Conservation (phyloP, 2,113 vertebrate species). For the Globicephala melas region DNA sequence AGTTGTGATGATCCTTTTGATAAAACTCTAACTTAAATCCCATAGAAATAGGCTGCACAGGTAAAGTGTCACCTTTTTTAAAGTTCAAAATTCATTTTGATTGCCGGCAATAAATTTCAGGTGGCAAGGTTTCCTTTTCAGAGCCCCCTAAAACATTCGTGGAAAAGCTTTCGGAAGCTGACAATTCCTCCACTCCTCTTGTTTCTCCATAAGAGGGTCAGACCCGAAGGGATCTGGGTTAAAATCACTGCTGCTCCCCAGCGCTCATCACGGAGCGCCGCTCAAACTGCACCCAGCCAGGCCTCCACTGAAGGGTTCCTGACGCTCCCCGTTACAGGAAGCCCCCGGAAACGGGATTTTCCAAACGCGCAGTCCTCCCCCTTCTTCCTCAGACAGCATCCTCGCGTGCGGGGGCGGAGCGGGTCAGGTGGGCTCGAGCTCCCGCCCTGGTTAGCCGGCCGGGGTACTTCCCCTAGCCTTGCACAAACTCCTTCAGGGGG, state of each 20-base stretch:
- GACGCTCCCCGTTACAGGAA: not conserved
- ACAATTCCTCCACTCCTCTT: not conserved
- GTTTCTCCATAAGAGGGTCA: not conserved
- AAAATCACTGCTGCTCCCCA: not conserved
- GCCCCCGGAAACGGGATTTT: not conserved
- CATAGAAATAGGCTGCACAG: not conserved
- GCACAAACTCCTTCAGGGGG: not conserved
- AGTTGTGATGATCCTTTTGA: not conserved
- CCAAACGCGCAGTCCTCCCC: not conserved
- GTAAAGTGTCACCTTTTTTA: not conserved
- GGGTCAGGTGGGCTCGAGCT: not conserved
- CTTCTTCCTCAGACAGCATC: not conserved
- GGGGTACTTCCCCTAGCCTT: not conserved
- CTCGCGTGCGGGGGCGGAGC: not conserved
- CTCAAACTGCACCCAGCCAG: not conserved
- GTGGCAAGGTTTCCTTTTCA: not conserved
- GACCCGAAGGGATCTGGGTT: not conserved
- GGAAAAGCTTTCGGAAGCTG: not conserved
- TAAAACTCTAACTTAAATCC: not conserved
- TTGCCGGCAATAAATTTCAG: not conserved
- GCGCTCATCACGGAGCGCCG: not conserved
- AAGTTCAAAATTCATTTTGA: constrained; percentile 3
- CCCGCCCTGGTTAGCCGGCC: not conserved
- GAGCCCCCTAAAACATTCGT: not conserved
- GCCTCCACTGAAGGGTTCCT: not conserved